These are phyloP conservation scores for Mastomys coucha DNA, from an alignment of 2,113 vertebrate genomes.

Conservation along the genomic window DNA sequence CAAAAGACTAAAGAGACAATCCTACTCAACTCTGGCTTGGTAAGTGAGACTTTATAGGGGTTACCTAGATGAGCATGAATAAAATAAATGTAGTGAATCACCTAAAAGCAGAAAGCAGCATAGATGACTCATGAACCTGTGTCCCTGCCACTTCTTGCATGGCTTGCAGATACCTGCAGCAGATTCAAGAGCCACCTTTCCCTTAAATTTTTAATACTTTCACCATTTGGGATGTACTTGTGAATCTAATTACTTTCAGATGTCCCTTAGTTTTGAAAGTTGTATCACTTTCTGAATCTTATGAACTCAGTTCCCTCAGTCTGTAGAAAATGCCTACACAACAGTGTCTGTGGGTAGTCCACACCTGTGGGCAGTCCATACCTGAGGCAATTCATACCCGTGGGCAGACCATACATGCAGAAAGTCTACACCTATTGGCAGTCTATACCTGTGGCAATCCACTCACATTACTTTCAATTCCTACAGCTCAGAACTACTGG, in stretches of 20 bases:
- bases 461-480: not conserved
- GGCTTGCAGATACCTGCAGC: not conserved
- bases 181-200: not conserved
- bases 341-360: no score
- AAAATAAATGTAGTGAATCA: no score
- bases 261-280: not conserved
- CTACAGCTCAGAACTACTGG: not conserved
- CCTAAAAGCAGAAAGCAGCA: not conserved
- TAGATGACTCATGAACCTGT: not conserved
- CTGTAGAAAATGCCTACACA: not conserved
- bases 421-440: not conserved
- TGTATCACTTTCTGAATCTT: not conserved
- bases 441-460: not conserved
- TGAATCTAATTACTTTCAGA: not conserved
- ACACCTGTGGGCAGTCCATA: not conserved
- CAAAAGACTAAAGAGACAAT: not conserved
- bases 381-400: not conserved
- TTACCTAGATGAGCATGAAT: not conserved
- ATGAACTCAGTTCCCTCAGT: no score
- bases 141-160: not conserved
- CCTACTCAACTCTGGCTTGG: no score
- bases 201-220: not conserved
- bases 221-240: not conserved
- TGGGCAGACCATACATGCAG: not conserved
- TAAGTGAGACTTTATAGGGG: no score